A percentile compares a stretch with the other conserved stretches of the same genome.
These are phyloP conservation scores for Pomatorhinus ruficollis DNA, from an alignment of 2,113 vertebrate species.

Conservation along the genomic window DNA sequence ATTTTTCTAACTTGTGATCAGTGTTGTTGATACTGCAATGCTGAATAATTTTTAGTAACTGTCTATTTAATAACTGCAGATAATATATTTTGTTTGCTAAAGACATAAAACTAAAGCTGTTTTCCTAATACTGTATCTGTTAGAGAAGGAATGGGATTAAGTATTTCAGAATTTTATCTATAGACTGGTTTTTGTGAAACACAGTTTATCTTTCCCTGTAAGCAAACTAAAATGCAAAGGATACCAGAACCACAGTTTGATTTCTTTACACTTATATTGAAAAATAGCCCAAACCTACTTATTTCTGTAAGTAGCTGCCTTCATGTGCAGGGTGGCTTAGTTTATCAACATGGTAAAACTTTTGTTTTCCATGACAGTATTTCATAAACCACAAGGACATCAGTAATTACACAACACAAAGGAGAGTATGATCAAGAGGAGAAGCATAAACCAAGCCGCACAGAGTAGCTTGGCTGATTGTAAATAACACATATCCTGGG, in stretches of 20 bases:
- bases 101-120: not conserved
- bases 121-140: not conserved
- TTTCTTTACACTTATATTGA: not conserved
- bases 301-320: not conserved
- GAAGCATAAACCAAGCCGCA: not conserved
- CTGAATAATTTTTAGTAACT: not conserved
- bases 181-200: not conserved
- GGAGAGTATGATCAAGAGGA: not conserved
- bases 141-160: not conserved
- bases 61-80: not conserved
- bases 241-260: not conserved
- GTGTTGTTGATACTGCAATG: not conserved
- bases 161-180: not conserved
- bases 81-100: not conserved
- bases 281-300: not conserved
- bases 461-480: not conserved
- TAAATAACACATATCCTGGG: not conserved
- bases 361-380: not conserved
- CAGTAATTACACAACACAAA: not conserved
- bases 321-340: not conserved
- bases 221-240: not conserved
- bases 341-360: not conserved
- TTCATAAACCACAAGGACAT: not conserved
- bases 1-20: not conserved
- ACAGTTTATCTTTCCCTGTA: not conserved